Evolutionary conservation across 2,888 invertebrate species (phyloP).

Genomic region (Drosophila neotestacea): DNA sequence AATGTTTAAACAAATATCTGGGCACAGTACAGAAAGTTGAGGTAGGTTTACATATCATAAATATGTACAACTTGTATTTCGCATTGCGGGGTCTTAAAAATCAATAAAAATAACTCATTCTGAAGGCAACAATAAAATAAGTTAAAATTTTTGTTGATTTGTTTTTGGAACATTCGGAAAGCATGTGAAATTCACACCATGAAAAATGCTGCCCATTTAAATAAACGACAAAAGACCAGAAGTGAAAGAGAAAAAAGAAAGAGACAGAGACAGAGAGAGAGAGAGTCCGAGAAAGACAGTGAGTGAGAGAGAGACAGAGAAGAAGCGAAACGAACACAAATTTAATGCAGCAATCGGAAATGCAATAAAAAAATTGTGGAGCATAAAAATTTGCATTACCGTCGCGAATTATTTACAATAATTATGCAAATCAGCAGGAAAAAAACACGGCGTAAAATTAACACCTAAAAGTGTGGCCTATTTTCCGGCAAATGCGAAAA

Average conservation of each 20-base stretch:
- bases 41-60: background rate
- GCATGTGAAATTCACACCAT: constrained; percentile 29
- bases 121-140: background rate
- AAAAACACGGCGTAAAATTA: constrained; percentile 33
- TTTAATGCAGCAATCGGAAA: constrained; percentile 31
- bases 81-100: background rate
- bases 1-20: too few species aligned
- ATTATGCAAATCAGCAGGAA: constrained; percentile 47
- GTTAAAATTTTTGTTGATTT: background rate
- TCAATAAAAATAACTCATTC: background rate
- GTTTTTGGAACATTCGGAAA: constrained; percentile 3
- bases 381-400: constrained; percentile 42
- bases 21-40: background rate
- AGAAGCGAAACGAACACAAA: constrained; percentile 11
- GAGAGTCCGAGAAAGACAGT: background rate
- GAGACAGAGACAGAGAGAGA: background rate
- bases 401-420: constrained; percentile 47
- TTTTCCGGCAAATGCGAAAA: constrained; percentile 38
- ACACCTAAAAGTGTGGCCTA: constrained; percentile 48
- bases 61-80: background rate
- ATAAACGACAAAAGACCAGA: constrained; percentile 2
- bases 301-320: background rate
- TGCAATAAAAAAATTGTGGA: constrained; percentile 24
- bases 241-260: background rate
- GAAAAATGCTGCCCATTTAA: constrained; percentile 28